These are phyloP conservation scores for Parnassius smintheus DNA, from an alignment of 2,888 invertebrate genomes.

Conservation along the genomic window DNA sequence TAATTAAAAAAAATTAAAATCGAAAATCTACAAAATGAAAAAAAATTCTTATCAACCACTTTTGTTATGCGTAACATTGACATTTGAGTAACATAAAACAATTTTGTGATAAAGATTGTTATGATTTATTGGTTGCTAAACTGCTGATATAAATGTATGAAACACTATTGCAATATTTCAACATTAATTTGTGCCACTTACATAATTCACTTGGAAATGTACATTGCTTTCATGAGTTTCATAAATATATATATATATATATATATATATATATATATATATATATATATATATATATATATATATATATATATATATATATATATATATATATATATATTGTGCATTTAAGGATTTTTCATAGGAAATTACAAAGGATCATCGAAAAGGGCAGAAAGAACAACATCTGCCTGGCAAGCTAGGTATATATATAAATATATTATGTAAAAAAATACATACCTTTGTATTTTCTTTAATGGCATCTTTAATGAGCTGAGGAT, in stretches of 20 bases:
- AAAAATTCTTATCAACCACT: conserved; percentile 24
- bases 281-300: no score
- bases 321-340: no score
- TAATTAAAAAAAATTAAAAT: no score
- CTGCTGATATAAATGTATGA: conserved; percentile 22
- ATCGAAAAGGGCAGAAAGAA: no score
- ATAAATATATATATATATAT: no score
- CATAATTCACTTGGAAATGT: not conserved
- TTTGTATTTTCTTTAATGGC: conserved; percentile 92
- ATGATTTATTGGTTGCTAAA: conserved; percentile 33
- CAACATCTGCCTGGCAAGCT: no score
- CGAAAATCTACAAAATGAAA: not conserved
- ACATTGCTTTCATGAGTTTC: no score
- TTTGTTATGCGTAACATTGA: conserved; percentile 22
- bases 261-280: no score
- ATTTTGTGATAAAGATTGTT: conserved; percentile 40
- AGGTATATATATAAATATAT: not conserved
- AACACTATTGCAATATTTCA: conserved; percentile 21
- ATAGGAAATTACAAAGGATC: no score
- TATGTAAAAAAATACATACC: conserved; percentile 68
- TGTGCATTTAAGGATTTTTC: no score
- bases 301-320: no score
- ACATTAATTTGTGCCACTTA: conserved; percentile 4
- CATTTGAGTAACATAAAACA: conserved; percentile 29
- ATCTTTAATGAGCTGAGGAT: conserved; percentile 83